phyloP scores from a whole-genome alignment of 2,888 invertebrate species.

The Selenia dentaria region DNA sequence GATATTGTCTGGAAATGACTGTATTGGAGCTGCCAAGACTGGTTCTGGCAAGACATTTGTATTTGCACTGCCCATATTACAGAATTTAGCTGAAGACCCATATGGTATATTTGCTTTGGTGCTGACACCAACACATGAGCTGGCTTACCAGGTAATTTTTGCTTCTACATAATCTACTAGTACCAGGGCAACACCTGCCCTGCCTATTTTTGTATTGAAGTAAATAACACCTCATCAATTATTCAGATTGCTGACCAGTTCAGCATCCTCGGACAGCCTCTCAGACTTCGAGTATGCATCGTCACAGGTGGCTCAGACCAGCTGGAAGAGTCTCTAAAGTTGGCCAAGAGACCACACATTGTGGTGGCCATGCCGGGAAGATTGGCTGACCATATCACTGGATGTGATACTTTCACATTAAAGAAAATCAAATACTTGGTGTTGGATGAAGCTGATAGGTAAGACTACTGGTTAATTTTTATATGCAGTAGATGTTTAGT shows the following conservation, averaged over 20 bases:
- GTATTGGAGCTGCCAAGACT: slow-evolving; percentile 98
- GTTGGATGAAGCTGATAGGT: slow-evolving; percentile 98
- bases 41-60: slow-evolving; percentile 99
- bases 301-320: slow-evolving; percentile 98
- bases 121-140: slow-evolving; percentile 97
- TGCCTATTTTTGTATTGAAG: slow-evolving; percentile 28
- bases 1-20: slow-evolving; percentile 92
- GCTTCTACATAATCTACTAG: too few species aligned
- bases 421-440: slow-evolving; percentile 93
- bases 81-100: slow-evolving; percentile 96
- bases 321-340: slow-evolving; percentile 93
- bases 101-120: slow-evolving; percentile 98
- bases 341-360: slow-evolving; percentile 95
- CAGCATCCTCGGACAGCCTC: slow-evolving; percentile 94
- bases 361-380: slow-evolving; percentile 98
- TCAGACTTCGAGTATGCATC: slow-evolving; percentile 92
- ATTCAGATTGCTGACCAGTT: slow-evolving; percentile 97
- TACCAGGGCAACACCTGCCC: too few species aligned
- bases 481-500: background rate
- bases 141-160: slow-evolving; percentile 90
- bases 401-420: slow-evolving; percentile 92
- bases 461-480: slow-evolving; percentile 1
- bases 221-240: too few species aligned
- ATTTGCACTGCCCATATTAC: slow-evolving; percentile 97
- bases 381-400: slow-evolving; percentile 95